Percentiles rank a stretch among this genome's conserved stretches.
Evolutionary conservation across 35 echinoderm and acorn worm species (phyloP).

Genomic region (Holothuria glaberrima): DNA sequence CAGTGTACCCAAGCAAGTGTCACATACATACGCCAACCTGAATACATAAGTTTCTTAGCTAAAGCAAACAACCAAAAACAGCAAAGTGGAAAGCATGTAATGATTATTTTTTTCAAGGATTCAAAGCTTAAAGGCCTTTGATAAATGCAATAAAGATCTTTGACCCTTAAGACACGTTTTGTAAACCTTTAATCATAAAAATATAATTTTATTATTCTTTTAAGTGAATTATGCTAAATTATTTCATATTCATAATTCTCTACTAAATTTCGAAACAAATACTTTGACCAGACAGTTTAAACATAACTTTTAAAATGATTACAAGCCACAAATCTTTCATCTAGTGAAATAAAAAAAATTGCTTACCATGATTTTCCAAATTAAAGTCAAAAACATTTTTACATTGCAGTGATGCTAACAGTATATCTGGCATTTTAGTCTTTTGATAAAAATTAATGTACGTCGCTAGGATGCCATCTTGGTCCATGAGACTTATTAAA

Average conservation of each 20-base stretch:
- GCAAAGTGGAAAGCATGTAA: not conserved
- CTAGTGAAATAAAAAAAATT: too few species aligned
- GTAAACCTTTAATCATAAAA: not conserved
- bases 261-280: not conserved
- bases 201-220: not conserved
- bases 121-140: not conserved
- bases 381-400: not conserved
- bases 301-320: not conserved
- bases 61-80: too few species aligned
- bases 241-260: constrained; percentile 1
- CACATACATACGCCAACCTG: too few species aligned
- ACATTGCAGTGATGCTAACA: too few species aligned
- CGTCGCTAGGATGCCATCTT: too few species aligned
- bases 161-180: not conserved
- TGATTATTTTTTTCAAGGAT: not conserved
- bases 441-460: too few species aligned
- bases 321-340: not conserved
- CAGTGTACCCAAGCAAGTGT: too few species aligned
- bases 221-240: not conserved
- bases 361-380: too few species aligned
- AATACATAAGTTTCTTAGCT: too few species aligned
- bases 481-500: not conserved
- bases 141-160: not conserved
- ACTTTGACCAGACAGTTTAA: too few species aligned
- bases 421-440: too few species aligned